Evolutionary conservation across 2,888 invertebrate species (phyloP), one percentile per base, ranked within the genome.

Genomic region (Camponotus fellah): DNA sequence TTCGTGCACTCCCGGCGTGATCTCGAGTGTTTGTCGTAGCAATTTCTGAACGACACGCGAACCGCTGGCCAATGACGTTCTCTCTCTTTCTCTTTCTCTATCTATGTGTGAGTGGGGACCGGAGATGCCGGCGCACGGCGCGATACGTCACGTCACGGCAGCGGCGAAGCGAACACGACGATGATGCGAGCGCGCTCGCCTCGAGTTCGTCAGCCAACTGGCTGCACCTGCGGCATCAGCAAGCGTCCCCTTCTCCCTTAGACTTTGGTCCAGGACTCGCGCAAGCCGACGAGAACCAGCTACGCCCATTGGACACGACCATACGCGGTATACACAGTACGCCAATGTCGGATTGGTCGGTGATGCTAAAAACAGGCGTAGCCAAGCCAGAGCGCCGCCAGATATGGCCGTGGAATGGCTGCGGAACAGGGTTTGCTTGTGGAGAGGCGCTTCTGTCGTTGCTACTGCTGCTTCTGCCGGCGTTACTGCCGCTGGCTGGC

Each of bases 121-220:
- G 53, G 21, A 26, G 60, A 77, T 56, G 56, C 75, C 49, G 66
- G 71, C 65, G 49, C 66, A 26, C 60, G 58, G 53, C 26, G 62
- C 53, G 64, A 71, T 69, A 82, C 46, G 60, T 68, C 76, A 62
- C 72, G 84, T 56, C 68, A 69, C 46, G 74, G 64, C 83, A 77
- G 81, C 69, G 84, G 66, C 72, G 79, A 71, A 86, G 82, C 85
- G 83, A 84, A 83, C 87, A 85, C 87, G 85, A 82, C 88, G 84
- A 84, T 86, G 74, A 85, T 91, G 87, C 91, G 90, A 92, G 92
- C 92, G 88, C 93, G 91, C 93, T 92, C 93, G 92, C 91, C 91
- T 92, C 92, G 93, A 93, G 94, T 93, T 94, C 92, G 93, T 93
- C 94, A 93, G 92, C 92, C 93, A 93, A 94, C 94, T 94, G 91